Evolutionary conservation across 2,888 invertebrate genomes (phyloP), one percentile per base, ranked within the genome.

Genomic region (Zeuzera pyrina): DNA sequence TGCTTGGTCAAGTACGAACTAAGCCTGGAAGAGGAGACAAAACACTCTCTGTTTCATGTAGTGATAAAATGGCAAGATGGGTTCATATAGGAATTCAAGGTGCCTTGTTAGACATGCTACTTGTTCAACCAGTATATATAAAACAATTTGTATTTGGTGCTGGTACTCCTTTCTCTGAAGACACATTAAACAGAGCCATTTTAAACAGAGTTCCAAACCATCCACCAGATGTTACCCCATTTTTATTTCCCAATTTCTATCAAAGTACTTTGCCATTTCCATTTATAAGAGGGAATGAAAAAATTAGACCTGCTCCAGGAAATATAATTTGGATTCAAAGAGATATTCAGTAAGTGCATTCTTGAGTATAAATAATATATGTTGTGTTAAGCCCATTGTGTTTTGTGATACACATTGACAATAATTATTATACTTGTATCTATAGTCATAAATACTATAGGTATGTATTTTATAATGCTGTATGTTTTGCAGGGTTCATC

Each of bases 11-110:
- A 45, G 85, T 94, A 6, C 85, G 97, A 34, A 95, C 90, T 1
- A 97, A 97, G 69, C 97, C 97, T 15, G 97, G 96, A 0, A 85
- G 95, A 53, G 97, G 97, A 0, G 91, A 94, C 59, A 89, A 89
- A 29, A 97, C 97, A 0, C 64, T 93, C 24, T 95, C 95, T 6
- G 89, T 97, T 50, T 95, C 95, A 0, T 98, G 97, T 67, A 97
- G 95, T 67, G 97, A 98, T 71, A 98, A 98, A 85, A 77, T 98
- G 8, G 89, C 95, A 2, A 89, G 90, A 51, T 98, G 97, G 97
- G 89, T 91, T 56, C 79, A 92, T 38, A 58, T 95, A 16, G 97
- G 97, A 0, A 60, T 94, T 14, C 96, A 94, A 79, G 97, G 97
- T 2, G 88, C 92, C 2, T 70, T 97, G 2, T 59, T 97, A 29